Evolutionary conservation across 2,888 invertebrate species (phyloP), one percentile per base, ranked within the genome.

Genomic region (Auanema sp.): DNA sequence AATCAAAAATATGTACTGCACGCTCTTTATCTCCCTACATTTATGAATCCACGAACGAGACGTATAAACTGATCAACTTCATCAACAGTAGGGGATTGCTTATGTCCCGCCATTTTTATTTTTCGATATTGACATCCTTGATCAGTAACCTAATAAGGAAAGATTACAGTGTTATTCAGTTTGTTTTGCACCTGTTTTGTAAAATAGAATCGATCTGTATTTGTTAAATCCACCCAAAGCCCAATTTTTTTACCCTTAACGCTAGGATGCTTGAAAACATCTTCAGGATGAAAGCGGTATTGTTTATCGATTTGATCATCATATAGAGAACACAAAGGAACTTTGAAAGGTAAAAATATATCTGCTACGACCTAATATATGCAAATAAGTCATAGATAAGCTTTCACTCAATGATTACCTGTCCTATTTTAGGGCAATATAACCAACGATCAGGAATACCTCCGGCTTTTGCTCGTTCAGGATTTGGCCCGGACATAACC

Each of bases 221-320:
- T 94, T 0, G 98, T 97, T 71, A 99, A 87, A 85, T 98, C 97
- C 68, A 99, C 90, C 92, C 97, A 93, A 24, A 98, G 85, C 0
- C 97, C 97, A 64, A 99, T 85, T 83, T 91, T 92, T 18, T 90
- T 86, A 18, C 72, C 77, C 40, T 64, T 54, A 2, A 67, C 51
- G 4, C 58, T 11, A 11, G 62, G 60, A 42, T 64, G 51, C 1
- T 67, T 51, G 69, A 96, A 90, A 43, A 97, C 86, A 91, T 96
- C 93, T 57, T 90, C 89, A 0, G 95, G 90, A 42, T 89, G 89
- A 84, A 97, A 99, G 43, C 91, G 88, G 84, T 89, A 90, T 80
- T 89, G 89, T 14, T 68, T 67, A 71, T 90, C 89, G 67, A 98
- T 91, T 87, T 92, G 89, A 54, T 89, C 89, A 84, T 95, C 90